Percentiles rank a stretch among this genome's conserved stretches.
phyloP scores from a whole-genome alignment of 1,140 invertebrate genomes.

The Nasonia giraulti region DNA sequence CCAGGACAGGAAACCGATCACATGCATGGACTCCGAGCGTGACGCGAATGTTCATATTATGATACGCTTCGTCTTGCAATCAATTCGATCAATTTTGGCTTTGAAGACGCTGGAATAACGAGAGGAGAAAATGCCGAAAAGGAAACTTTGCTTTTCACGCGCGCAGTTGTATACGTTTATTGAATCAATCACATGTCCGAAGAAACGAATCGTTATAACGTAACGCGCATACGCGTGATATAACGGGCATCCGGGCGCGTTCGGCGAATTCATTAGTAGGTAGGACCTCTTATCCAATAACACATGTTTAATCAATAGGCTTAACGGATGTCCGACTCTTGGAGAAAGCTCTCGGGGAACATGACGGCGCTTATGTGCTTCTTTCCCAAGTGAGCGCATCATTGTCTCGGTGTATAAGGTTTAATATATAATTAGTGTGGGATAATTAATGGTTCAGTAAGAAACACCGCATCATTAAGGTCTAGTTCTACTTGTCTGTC shows the following conservation, averaged over 20 bases:
- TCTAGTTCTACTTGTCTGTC: not conserved
- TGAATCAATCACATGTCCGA: not conserved
- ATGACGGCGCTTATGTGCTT: not conserved
- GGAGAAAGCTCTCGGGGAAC: not conserved
- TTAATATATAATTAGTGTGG: not conserved
- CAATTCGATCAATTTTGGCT: no score
- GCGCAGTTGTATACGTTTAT: not conserved
- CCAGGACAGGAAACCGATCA: conserved; percentile 55
- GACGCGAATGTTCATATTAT: conserved; percentile 29
- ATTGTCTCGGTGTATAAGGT: not conserved
- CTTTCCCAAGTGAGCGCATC: not conserved
- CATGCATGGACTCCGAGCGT: conserved; percentile 50
- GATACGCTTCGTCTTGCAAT: not conserved
- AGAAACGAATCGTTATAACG: conserved; percentile 25
- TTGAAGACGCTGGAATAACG: no score
- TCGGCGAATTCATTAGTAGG: conserved; percentile 37
- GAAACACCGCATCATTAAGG: not conserved
- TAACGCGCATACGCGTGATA: not conserved
- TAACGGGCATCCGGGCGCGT: not conserved
- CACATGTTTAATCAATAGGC: not conserved
- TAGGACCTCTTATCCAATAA: conserved; percentile 15
- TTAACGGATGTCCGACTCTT: not conserved
- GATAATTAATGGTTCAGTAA: not conserved
- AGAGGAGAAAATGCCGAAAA: no score
- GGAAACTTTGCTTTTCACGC: not conserved